Evolutionary conservation across 2,888 invertebrate genomes (phyloP).

Genomic region (Macroteleia sp.): DNA sequence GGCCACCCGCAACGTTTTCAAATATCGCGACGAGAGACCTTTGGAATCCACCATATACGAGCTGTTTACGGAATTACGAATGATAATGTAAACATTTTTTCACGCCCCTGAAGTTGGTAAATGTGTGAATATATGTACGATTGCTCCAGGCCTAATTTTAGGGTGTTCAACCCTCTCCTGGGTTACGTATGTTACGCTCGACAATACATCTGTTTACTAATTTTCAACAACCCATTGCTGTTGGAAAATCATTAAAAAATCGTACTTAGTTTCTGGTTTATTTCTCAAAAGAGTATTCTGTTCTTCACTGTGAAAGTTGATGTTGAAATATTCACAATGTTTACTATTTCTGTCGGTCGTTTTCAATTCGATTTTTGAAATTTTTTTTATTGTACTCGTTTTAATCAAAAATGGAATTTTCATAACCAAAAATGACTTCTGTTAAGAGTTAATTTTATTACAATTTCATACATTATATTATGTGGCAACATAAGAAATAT

Average conservation of each 20-base stretch:
- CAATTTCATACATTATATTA: too few species aligned
- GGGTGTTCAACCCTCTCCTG: constrained; percentile 80
- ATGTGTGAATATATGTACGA: constrained; percentile 68
- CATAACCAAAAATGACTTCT: too few species aligned
- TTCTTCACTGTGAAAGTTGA: too few species aligned
- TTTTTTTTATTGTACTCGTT: too few species aligned
- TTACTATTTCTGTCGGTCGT: too few species aligned
- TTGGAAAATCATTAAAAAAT: constrained; percentile 64
- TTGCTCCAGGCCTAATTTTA: constrained; percentile 82
- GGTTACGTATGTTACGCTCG: constrained; percentile 65
- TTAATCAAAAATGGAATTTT: too few species aligned
- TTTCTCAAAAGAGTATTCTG: background rate
- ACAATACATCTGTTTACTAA: constrained; percentile 73
- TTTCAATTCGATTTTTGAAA: too few species aligned
- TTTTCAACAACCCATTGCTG: constrained; percentile 67
- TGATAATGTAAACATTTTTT: constrained; percentile 84
- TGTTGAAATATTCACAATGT: too few species aligned
- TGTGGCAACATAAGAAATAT: too few species aligned
- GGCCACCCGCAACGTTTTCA: constrained; percentile 80
- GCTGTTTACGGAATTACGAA: constrained; percentile 83
- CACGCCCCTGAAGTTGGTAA: constrained; percentile 78
- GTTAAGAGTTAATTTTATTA: too few species aligned
- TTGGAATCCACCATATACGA: constrained; percentile 60
- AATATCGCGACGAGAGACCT: constrained; percentile 58
- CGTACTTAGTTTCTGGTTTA: constrained; percentile 28